Conservation (phyloP, 1,140 invertebrate genomes). For the Papilio xuthus region DNA sequence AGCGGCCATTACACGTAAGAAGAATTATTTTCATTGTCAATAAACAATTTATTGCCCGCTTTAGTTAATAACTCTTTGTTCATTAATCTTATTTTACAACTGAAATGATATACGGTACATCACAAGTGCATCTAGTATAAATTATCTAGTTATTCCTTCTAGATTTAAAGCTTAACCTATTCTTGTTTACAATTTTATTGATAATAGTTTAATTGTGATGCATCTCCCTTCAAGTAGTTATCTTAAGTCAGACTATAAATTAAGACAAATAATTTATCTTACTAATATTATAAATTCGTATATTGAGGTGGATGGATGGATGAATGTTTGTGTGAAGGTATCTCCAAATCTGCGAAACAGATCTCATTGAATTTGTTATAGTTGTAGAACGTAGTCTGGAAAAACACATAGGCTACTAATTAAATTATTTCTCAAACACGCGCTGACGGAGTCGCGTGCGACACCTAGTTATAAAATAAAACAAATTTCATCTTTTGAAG, state of each 20-base stretch:
- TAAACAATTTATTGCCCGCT: slow-evolving; percentile 39
- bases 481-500: not conserved
- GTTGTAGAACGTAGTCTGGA: no score
- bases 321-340: no score
- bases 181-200: no score
- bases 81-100: slow-evolving; percentile 43
- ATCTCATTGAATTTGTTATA: no score
- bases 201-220: not conserved
- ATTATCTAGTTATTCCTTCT: slow-evolving; percentile 1
- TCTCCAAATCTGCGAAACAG: no score
- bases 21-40: slow-evolving; percentile 39
- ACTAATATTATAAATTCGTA: no score
- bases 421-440: no score
- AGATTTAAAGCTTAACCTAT: not conserved
- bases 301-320: no score
- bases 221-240: not conserved
- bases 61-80: slow-evolving; percentile 45
- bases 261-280: not conserved
- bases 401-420: no score
- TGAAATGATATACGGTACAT: slow-evolving; percentile 1
- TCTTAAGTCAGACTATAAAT: no score
- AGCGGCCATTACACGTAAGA: slow-evolving; percentile 14
- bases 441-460: no score
- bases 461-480: not conserved
- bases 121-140: slow-evolving; percentile 9